Evolutionary conservation across 2,113 vertebrate species (phyloP).

Genomic region (Dipodomys merriami): DNA sequence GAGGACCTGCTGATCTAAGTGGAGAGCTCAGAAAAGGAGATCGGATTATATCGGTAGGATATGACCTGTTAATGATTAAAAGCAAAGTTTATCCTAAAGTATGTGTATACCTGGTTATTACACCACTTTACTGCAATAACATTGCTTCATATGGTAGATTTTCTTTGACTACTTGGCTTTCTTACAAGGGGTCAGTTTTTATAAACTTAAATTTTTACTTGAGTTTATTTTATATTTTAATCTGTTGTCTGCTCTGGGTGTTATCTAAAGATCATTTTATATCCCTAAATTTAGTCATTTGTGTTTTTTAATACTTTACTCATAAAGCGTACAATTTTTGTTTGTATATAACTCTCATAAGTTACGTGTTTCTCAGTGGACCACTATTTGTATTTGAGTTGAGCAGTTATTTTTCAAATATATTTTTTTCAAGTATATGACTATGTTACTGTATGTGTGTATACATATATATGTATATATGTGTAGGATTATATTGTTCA

Average conservation of each 20-base stretch:
- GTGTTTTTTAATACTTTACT: background rate
- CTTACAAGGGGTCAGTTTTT: background rate
- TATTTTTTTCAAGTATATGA: too few species aligned
- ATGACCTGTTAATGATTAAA: constrained; percentile 48
- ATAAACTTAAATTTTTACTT: background rate
- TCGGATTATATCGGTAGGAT: constrained; percentile 94
- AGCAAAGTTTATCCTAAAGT: background rate
- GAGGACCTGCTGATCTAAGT: constrained; percentile 97
- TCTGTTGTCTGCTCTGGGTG: background rate
- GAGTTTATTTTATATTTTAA: background rate
- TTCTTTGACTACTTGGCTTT: background rate
- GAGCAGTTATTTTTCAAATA: background rate
- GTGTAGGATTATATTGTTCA: background rate
- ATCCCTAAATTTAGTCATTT: background rate
- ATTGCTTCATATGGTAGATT: background rate
- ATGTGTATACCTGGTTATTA: background rate
- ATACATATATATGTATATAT: background rate
- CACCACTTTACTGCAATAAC: constrained; percentile 13
- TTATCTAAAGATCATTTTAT: constrained; percentile 5
- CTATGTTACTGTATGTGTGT: too few species aligned
- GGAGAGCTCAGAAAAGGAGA: constrained; percentile 98
- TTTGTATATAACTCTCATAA: background rate
- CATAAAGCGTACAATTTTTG: background rate
- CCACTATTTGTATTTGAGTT: background rate
- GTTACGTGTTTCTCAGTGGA: background rate